These are phyloP conservation scores for Lateolabrax maculatus DNA, from an alignment of 2,797 vertebrate species.

Conservation along the genomic window DNA sequence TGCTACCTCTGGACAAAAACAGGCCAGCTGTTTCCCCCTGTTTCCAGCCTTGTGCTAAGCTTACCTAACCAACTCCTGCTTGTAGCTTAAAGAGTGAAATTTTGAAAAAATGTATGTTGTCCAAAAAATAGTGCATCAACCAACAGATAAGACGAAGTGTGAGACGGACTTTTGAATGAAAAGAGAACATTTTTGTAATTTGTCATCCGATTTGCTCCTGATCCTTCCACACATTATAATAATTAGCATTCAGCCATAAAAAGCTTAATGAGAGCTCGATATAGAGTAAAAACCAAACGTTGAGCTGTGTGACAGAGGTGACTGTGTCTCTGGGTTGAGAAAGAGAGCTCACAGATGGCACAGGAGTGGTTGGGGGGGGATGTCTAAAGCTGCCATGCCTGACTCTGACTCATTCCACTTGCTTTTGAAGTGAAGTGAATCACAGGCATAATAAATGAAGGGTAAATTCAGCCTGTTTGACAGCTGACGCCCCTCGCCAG, in stretches of 20 bases:
- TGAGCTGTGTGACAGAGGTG: constrained; percentile 76
- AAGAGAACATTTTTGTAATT: neutral
- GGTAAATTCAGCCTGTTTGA: constrained; percentile 58
- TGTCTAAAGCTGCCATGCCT: constrained; percentile 51
- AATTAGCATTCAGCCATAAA: constrained; percentile 1
- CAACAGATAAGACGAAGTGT: no score
- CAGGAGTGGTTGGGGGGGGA: constrained; percentile 7
- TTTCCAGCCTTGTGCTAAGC: neutral
- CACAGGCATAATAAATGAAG: constrained; percentile 60
- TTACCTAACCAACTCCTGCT: neutral
- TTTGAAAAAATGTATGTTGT: no score
- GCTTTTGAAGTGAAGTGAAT: constrained; percentile 72
- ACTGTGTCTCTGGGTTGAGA: constrained; percentile 52
- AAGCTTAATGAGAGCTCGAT: constrained; percentile 1
- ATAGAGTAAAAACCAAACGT: constrained; percentile 46
- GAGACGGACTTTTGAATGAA: neutral
- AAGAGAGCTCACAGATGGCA: constrained; percentile 74
- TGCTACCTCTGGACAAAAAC: neutral
- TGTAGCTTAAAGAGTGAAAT: neutral
- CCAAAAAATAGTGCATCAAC: no score
- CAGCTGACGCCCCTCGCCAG: constrained; percentile 60
- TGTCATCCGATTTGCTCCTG: neutral
- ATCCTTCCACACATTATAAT: neutral
- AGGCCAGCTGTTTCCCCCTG: neutral
- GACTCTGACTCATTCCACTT: constrained; percentile 61